Percentiles rank a stretch among this genome's conserved stretches.
Evolutionary conservation across 2,797 vertebrate genomes (phyloP).

Genomic region (Micromesistius poutassou): DNA sequence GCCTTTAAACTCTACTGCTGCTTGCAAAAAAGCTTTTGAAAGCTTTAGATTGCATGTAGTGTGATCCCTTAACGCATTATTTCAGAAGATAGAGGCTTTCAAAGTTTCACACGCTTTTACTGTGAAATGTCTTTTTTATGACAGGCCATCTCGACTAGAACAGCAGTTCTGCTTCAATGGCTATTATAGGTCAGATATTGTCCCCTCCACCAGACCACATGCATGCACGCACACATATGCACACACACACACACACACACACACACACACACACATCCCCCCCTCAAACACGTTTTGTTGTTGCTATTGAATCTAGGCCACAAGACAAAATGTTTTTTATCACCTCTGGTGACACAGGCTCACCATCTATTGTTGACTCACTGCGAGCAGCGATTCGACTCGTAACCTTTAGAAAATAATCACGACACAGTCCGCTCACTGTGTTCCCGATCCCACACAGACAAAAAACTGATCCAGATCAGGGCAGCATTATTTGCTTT

Average conservation of each 20-base stretch:
- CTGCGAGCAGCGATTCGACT: constrained; percentile 48
- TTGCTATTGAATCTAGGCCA: constrained; percentile 57
- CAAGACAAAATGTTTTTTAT: constrained; percentile 32
- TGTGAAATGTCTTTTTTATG: neutral
- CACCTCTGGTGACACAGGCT: constrained; percentile 50
- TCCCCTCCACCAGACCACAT: too few relatives aligned
- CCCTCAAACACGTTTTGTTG: constrained; percentile 28
- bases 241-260: too few relatives aligned
- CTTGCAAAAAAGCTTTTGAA: constrained; percentile 17
- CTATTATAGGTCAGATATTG: too few relatives aligned
- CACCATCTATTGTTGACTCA: constrained; percentile 62
- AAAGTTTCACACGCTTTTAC: neutral
- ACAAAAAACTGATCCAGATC: constrained; percentile 15
- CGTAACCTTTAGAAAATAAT: constrained; percentile 53
- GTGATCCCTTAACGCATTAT: neutral
- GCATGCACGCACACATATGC: too few relatives aligned
- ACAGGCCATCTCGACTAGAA: too few relatives aligned
- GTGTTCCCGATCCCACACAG: constrained; percentile 24
- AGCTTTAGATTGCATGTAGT: neutral
- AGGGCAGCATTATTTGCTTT: too few relatives aligned
- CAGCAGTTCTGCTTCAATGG: too few relatives aligned
- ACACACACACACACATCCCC: neutral
- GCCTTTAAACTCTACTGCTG: neutral
- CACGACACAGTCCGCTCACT: constrained; percentile 22
- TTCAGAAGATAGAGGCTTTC: neutral